phyloP scores from a whole-genome alignment of 2,888 invertebrate genomes.

The Latrodectus elegans region DNA sequence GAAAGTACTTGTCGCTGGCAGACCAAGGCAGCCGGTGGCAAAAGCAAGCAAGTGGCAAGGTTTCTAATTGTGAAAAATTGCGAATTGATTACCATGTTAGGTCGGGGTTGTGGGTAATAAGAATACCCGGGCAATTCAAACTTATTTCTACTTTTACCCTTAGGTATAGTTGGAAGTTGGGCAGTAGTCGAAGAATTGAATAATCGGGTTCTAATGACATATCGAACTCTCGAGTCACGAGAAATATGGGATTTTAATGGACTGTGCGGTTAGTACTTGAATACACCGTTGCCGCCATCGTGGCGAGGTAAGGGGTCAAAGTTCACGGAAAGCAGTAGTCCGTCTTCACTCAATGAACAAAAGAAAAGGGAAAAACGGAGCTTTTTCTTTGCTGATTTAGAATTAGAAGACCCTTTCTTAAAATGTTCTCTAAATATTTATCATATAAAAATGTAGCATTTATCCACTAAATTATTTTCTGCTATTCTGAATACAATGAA shows the following conservation, averaged over 20 bases:
- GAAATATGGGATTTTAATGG: conserved; percentile 62
- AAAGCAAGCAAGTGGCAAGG: conserved; percentile 10
- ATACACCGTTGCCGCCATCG: conserved; percentile 41
- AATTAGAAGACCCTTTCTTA: too few relatives aligned
- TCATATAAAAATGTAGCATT: too few relatives aligned
- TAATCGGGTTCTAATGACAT: conserved; percentile 55
- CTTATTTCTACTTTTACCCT: conserved; percentile 23
- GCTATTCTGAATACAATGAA: too few relatives aligned
- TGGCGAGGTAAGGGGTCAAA: conserved; percentile 42
- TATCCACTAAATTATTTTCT: too few relatives aligned
- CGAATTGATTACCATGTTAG: conserved; percentile 54
- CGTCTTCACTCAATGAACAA: not conserved
- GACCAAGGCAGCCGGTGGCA: not conserved
- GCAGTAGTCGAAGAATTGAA: conserved; percentile 60
- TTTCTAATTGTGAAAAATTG: conserved; percentile 62
- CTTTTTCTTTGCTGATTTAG: too few relatives aligned
- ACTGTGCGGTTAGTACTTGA: conserved; percentile 45
- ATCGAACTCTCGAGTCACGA: conserved; percentile 37
- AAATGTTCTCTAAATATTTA: too few relatives aligned
- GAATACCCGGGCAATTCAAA: conserved; percentile 21
- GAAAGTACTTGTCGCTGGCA: too few relatives aligned
- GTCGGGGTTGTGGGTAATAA: conserved; percentile 20
- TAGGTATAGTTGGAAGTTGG: conserved; percentile 10
- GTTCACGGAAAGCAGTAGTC: conserved; percentile 20
- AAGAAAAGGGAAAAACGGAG: too few relatives aligned